Evolutionary conservation across 2,113 vertebrate genomes (phyloP), one percentile per base, ranked within the genome.

Genomic region (Aplodontia rufa): DNA sequence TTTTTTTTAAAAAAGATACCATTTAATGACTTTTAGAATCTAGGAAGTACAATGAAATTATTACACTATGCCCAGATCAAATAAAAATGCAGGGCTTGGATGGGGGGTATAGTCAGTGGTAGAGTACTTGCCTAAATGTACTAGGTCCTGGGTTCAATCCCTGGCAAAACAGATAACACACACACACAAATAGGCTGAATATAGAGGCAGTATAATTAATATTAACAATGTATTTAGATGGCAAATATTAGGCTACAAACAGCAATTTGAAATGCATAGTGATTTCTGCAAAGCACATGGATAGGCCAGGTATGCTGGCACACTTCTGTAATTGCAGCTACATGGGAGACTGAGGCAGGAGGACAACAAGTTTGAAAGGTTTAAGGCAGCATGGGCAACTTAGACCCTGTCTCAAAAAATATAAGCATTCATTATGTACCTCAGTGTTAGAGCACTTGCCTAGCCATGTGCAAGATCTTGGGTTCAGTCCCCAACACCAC

Each of bases 11-110:
- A n/a, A 68, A 90, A 92, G 68, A 76, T 76, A 93, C 45, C 22
- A 60, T 26, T 60, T 95, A 96, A 51, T 91, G 49, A 91, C 55
- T 69, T 96, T 92, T 64, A 32, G 87, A 92, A 91, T 79, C 55
- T 96, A 91, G 35, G 80, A 94, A 84, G 16, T 66, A 89, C 37
- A 75, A 30, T 45, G 49, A 94, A 96, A 96, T 93, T 88, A 51
- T 28, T 64, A 6, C 40, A 71, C n/a, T 53, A 3, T 94, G 35
- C 78, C 66, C 79, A 58, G 22, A 51, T 83, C 71, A 66, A 90
- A 66, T 87, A 92, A 95, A 94, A 79, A 80, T 60, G 10, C 22
- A 60, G 37, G 32, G 32, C n/a, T 66, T 12, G 64, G 64, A n/a
- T 2, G n/a, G 64, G 64, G 64, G 35, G 35, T 51, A 42, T 22